Percentiles rank a stretch among this genome's conserved stretches.
phyloP scores from a whole-genome alignment of 2,888 invertebrate genomes.

The Stenurella melanura region DNA sequence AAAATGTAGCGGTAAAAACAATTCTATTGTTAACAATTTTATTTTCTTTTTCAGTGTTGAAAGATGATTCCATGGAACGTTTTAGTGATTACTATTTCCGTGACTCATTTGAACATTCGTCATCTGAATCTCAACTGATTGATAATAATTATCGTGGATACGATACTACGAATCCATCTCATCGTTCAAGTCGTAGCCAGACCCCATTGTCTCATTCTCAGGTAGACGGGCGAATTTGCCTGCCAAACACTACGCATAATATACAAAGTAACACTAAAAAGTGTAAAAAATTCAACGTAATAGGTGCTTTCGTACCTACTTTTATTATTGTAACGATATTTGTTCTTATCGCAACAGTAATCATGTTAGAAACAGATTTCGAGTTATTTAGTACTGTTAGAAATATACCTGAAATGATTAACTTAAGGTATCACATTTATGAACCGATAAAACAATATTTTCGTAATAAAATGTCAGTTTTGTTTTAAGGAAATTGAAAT shows the following conservation, averaged over 20 bases:
- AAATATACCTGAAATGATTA: slow-evolving; percentile 85
- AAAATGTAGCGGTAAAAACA: too few species aligned
- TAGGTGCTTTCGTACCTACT: slow-evolving; percentile 86
- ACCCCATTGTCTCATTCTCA: slow-evolving; percentile 72
- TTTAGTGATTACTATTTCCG: slow-evolving; percentile 83
- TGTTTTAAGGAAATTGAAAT: slow-evolving; percentile 74
- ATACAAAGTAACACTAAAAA: slow-evolving; percentile 60
- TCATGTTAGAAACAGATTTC: slow-evolving; percentile 88
- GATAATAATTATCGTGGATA: slow-evolving; percentile 72
- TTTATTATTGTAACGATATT: slow-evolving; percentile 84
- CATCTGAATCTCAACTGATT: slow-evolving; percentile 83
- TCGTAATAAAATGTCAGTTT: slow-evolving; percentile 78
- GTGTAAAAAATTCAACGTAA: slow-evolving; percentile 77
- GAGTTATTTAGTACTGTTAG: slow-evolving; percentile 81
- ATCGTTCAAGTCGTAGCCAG: slow-evolving; percentile 74
- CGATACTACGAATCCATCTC: slow-evolving; percentile 71
- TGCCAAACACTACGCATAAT: slow-evolving; percentile 61
- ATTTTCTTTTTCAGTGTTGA: slow-evolving; percentile 65
- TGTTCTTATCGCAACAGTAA: slow-evolving; percentile 80
- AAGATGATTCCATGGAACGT: slow-evolving; percentile 73
- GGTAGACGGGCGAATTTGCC: slow-evolving; percentile 69
- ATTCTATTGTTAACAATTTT: background rate
- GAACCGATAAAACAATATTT: slow-evolving; percentile 88
- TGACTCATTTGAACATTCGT: slow-evolving; percentile 87
- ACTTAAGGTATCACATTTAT: slow-evolving; percentile 87